phyloP scores from a whole-genome alignment of 1,140 invertebrate genomes.

The Notospermus geniculatus region DNA sequence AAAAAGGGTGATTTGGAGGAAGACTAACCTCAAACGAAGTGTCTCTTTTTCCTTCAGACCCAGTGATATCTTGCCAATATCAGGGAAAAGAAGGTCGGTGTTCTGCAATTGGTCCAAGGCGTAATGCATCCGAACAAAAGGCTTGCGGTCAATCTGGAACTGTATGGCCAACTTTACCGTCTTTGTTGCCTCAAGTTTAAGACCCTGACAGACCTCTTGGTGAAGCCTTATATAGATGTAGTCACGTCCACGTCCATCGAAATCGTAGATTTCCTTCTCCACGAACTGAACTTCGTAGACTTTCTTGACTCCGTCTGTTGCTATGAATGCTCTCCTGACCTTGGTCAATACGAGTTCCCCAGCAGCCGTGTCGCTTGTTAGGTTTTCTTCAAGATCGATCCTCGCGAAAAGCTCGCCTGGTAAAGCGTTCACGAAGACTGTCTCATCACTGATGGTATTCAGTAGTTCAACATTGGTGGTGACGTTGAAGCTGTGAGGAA shows the following conservation, averaged over 20 bases:
- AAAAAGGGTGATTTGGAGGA: too few relatives aligned
- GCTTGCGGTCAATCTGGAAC: slow-evolving; percentile 46
- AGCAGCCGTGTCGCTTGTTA: too few relatives aligned
- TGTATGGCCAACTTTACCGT: slow-evolving; percentile 39
- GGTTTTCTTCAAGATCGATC: too few relatives aligned
- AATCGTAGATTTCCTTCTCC: slow-evolving; percentile 39
- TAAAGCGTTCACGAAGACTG: too few relatives aligned
- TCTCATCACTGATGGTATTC: too few relatives aligned
- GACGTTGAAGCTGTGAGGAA: too few relatives aligned
- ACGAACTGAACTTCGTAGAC: slow-evolving; percentile 46
- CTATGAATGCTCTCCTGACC: too few relatives aligned
- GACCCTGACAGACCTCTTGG: slow-evolving; percentile 25
- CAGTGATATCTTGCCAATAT: slow-evolving; percentile 30
- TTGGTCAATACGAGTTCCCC: too few relatives aligned
- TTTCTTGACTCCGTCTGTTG: too few relatives aligned
- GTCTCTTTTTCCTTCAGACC: neutral
- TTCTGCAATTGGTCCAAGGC: slow-evolving; percentile 39
- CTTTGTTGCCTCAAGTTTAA: slow-evolving; percentile 27
- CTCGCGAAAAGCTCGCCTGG: too few relatives aligned
- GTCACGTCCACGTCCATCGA: slow-evolving; percentile 40
- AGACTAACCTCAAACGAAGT: too few relatives aligned
- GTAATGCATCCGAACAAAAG: slow-evolving; percentile 48
- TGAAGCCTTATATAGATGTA: slow-evolving; percentile 41
- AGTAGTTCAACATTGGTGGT: too few relatives aligned
- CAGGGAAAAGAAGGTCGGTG: slow-evolving; percentile 45